Conservation (phyloP, 2,797 vertebrate species). For the Eospalax fontanierii region DNA sequence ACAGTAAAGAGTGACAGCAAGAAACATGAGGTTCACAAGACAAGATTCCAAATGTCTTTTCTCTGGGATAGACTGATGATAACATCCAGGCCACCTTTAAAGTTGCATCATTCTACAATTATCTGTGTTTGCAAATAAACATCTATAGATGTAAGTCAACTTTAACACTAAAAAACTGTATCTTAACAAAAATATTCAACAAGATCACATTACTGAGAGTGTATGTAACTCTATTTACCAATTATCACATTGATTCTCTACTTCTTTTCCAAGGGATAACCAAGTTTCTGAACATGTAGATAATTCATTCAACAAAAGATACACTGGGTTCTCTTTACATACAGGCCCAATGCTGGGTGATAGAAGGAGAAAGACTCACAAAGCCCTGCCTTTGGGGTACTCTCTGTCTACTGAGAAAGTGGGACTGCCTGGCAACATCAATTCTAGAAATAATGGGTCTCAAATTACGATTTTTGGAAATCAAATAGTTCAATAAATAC, state of each 20-base stretch:
- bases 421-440: constrained; percentile 22
- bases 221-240: constrained; percentile 43
- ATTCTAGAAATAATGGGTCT: neutral
- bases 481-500: constrained; percentile 18
- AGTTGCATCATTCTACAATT: constrained; percentile 13
- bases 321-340: constrained; percentile 11
- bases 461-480: constrained; percentile 47
- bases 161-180: constrained; percentile 46
- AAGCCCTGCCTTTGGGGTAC: constrained; percentile 29
- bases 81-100: neutral
- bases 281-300: constrained; percentile 30
- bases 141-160: constrained; percentile 1
- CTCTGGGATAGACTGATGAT: constrained; percentile 31
- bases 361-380: constrained; percentile 49
- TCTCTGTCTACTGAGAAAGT: constrained; percentile 18
- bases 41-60: constrained; percentile 50
- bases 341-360: neutral
- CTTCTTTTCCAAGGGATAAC: constrained; percentile 54
- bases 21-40: constrained; percentile 20
- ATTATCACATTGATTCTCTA: constrained; percentile 47
- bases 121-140: constrained; percentile 49
- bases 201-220: constrained; percentile 22
- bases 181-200: constrained; percentile 58
- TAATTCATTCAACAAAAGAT: constrained; percentile 36
- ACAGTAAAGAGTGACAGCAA: neutral